Conservation (phyloP, 2,797 vertebrate species). For the Scomberomorus guttatus region DNA sequence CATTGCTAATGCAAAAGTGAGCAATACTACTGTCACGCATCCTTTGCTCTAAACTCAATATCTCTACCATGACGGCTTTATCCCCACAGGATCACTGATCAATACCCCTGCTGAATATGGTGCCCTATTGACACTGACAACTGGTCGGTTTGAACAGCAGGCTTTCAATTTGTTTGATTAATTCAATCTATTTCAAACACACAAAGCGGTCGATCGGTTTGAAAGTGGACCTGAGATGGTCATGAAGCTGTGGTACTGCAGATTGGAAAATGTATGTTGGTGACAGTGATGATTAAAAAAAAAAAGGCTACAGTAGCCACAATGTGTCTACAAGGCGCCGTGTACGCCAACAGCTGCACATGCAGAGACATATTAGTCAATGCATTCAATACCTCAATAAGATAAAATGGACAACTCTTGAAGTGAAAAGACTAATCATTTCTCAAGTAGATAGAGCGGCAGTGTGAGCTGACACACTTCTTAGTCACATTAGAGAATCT, state of each 20-base stretch:
- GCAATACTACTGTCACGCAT: conserved; percentile 29
- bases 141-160: conserved; percentile 23
- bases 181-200: conserved; percentile 43
- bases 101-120: conserved; percentile 49
- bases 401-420: conserved; percentile 11
- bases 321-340: conserved; percentile 1
- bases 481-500: conserved; percentile 11
- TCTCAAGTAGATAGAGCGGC: conserved; percentile 16
- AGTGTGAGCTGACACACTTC: conserved; percentile 27
- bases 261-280: conserved; percentile 11
- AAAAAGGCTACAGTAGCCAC: conserved; percentile 13
- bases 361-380: conserved; percentile 2
- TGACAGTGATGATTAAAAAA: conserved; percentile 10
- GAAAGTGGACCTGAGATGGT: conserved; percentile 20
- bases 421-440: conserved; percentile 25
- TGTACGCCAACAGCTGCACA: background rate
- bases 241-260: background rate
- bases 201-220: conserved; percentile 2
- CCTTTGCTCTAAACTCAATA: conserved; percentile 48
- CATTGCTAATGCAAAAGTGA: conserved; percentile 19
- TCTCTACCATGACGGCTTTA: conserved; percentile 35
- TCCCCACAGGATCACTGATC: conserved; percentile 54
- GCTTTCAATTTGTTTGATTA: conserved; percentile 58
- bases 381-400: conserved; percentile 7
- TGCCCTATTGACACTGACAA: conserved; percentile 52